phyloP scores from a whole-genome alignment of 2,113 vertebrate genomes.

The Todiramphus saurophagus region DNA sequence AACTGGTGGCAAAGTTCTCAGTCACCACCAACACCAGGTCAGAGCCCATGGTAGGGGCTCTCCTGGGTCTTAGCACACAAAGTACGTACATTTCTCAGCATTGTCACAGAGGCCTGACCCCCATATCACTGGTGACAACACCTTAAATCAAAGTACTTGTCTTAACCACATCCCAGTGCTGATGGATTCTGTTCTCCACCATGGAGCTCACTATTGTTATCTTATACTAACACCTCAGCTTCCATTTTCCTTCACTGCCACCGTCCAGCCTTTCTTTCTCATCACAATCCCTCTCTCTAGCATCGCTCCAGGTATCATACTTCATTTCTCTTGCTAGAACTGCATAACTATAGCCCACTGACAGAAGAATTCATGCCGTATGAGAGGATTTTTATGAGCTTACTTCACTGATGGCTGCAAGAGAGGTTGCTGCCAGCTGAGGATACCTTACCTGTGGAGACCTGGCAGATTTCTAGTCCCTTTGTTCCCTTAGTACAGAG shows the following conservation, averaged over 20 bases:
- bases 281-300: not conserved
- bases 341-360: not conserved
- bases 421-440: not conserved
- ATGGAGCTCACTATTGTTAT: not conserved
- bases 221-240: not conserved
- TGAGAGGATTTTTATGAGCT: not conserved
- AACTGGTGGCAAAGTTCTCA: not conserved
- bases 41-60: not conserved
- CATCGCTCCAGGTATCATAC: not conserved
- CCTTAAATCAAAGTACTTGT: not conserved
- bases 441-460: not conserved
- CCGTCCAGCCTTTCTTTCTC: not conserved
- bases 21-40: not conserved
- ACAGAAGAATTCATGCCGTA: not conserved
- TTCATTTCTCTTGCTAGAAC: not conserved
- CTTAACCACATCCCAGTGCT: not conserved
- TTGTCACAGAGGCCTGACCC: not conserved
- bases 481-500: not conserved
- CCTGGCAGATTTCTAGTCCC: constrained; percentile 26
- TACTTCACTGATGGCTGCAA: not conserved
- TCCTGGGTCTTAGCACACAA: too few species aligned
- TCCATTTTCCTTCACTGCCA: not conserved
- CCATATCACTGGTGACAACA: not conserved
- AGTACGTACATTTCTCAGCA: not conserved
- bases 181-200: not conserved